A percentile compares a stretch with the other conserved stretches of the same genome.
These are phyloP conservation scores for Bucco capensis DNA, from an alignment of 2,113 vertebrate genomes.

Conservation along the genomic window DNA sequence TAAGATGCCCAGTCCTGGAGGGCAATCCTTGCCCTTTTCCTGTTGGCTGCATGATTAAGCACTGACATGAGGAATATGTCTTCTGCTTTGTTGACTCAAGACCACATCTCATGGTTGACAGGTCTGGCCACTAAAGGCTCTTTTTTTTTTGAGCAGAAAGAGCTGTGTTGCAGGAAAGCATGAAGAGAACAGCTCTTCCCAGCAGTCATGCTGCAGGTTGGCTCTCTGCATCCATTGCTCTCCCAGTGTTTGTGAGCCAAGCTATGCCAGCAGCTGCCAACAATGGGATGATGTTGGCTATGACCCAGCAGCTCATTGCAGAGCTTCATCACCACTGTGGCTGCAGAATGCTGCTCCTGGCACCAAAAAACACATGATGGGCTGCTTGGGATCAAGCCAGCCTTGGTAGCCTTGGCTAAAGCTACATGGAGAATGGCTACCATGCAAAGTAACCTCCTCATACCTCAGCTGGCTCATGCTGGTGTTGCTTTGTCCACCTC, in stretches of 20 bases:
- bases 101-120: background rate
- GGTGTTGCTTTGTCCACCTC: accelerated
- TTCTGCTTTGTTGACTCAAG: background rate
- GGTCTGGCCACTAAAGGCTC: background rate
- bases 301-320: background rate
- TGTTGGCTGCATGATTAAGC: background rate
- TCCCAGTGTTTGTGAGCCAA: background rate
- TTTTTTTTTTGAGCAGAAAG: background rate
- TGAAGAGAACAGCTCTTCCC: background rate
- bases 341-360: background rate
- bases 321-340: accelerated
- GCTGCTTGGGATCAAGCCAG: background rate
- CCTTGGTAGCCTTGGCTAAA: background rate
- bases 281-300: background rate
- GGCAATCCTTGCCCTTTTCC: no score
- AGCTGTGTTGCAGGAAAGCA: background rate
- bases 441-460: accelerated
- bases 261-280: background rate
- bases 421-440: background rate
- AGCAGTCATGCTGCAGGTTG: background rate
- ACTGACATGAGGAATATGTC: background rate
- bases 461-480: accelerated
- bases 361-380: accelerated
- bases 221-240: background rate
- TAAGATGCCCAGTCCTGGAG: no score